A percentile compares a stretch with the other conserved stretches of the same genome.
phyloP scores from a whole-genome alignment of 1,140 invertebrate genomes.

The Octopus sinensis region DNA sequence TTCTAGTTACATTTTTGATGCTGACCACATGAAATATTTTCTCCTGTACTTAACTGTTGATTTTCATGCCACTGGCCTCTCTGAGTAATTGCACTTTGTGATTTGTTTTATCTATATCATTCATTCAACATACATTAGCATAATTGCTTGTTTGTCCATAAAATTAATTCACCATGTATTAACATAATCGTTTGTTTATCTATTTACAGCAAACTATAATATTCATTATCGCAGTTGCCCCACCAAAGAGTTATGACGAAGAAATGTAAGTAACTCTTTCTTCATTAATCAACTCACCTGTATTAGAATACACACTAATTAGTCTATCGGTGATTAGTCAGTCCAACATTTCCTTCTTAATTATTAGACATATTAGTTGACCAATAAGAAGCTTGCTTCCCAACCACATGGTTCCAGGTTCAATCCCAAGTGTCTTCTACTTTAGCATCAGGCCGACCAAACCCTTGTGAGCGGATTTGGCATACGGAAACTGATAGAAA shows the following conservation, averaged over 20 bases:
- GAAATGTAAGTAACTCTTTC: slow-evolving; percentile 22
- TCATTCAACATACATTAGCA: neutral
- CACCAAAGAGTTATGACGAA: slow-evolving; percentile 22
- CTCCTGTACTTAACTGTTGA: too few species aligned
- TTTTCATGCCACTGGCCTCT: neutral
- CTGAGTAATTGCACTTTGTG: neutral
- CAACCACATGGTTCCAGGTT: too few species aligned
- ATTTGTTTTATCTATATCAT: neutral
- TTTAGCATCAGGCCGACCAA: too few species aligned
- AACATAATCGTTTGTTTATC: neutral
- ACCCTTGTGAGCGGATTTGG: too few species aligned
- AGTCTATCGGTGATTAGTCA: too few species aligned
- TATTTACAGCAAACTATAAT: slow-evolving; percentile 18
- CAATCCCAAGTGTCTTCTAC: too few species aligned
- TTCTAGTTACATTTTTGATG: too few species aligned
- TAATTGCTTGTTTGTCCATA: neutral
- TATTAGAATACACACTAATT: neutral
- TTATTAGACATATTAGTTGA: too few species aligned
- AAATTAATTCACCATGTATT: neutral
- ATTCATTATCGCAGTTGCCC: slow-evolving; percentile 20
- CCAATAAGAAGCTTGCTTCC: too few species aligned
- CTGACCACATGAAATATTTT: too few species aligned
- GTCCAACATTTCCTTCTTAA: too few species aligned
- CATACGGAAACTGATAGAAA: too few species aligned
- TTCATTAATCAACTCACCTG: neutral